Evolutionary conservation across 2,797 vertebrate genomes (phyloP).

Genomic region (Mionectes olivaceus): DNA sequence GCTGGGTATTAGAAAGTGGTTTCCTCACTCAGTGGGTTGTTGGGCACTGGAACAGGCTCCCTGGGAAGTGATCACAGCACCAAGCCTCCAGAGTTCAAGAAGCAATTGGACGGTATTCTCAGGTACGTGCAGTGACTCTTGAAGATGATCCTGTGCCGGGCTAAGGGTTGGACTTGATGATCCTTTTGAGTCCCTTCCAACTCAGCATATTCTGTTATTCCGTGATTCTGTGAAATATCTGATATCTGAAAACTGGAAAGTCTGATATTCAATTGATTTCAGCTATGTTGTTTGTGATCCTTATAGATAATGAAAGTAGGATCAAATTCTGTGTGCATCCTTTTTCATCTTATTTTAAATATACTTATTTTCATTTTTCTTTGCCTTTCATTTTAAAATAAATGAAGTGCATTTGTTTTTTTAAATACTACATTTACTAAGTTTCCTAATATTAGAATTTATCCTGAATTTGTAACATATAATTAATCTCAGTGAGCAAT

Average conservation of each 20-base stretch:
- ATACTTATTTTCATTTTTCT: not conserved
- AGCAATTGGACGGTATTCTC: not conserved
- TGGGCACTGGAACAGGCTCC: not conserved
- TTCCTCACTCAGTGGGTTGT: not conserved
- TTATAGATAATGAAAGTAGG: not conserved
- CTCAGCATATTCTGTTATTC: not conserved
- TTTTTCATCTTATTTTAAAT: not conserved
- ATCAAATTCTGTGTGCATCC: not conserved
- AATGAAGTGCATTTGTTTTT: not conserved
- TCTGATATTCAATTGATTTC: not conserved
- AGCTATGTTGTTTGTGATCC: not conserved
- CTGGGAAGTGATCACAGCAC: not conserved
- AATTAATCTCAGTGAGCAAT: not conserved
- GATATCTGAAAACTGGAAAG: not conserved
- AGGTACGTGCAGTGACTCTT: not conserved
- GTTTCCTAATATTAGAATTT: not conserved
- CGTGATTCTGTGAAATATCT: not conserved
- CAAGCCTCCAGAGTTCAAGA: not conserved
- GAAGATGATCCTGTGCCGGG: not conserved
- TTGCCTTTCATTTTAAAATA: not conserved
- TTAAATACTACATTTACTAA: not conserved
- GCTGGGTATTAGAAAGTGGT: not conserved
- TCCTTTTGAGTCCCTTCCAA: not conserved
- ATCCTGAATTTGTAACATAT: not conserved
- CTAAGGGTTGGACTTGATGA: not conserved